Evolutionary conservation across 2,113 vertebrate species (phyloP).

Genomic region (Lampris incognitus): DNA sequence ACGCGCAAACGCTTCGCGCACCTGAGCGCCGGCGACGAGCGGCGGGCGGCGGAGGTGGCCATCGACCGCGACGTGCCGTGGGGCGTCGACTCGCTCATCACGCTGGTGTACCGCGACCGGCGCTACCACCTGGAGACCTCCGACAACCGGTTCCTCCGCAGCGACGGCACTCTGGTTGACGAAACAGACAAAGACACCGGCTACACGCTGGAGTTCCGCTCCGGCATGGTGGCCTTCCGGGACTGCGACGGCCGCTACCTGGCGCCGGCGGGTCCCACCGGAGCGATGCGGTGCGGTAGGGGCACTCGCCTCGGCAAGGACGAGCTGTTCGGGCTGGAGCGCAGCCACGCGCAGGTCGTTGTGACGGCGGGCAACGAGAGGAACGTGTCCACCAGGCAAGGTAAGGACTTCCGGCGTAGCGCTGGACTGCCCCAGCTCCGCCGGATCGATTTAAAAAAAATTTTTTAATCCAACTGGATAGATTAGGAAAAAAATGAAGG

Average conservation of each 20-base stretch:
- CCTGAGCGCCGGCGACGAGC: constrained; percentile 82
- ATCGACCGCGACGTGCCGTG: constrained; percentile 93
- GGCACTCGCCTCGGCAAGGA: constrained; percentile 90
- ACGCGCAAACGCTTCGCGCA: constrained; percentile 94
- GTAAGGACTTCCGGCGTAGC: constrained; percentile 65
- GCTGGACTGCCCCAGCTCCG: background rate
- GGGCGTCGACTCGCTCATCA: constrained; percentile 95
- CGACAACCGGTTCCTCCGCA: constrained; percentile 91
- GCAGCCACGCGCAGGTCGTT: constrained; percentile 95
- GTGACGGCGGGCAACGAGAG: constrained; percentile 91
- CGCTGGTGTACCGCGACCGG: constrained; percentile 91
- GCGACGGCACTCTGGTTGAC: constrained; percentile 85
- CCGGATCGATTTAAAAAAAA: background rate
- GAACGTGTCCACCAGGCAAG: constrained; percentile 95
- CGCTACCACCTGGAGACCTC: constrained; percentile 94
- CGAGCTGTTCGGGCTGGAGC: constrained; percentile 94
- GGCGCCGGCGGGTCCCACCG: constrained; percentile 90
- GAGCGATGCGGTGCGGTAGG: constrained; percentile 91
- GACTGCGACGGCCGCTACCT: constrained; percentile 92
- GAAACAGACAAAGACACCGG: constrained; percentile 86
- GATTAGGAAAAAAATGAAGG: background rate
- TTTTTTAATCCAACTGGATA: background rate
- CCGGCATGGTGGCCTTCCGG: constrained; percentile 93
- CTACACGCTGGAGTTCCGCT: constrained; percentile 93
- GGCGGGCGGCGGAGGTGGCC: constrained; percentile 88